Conservation (phyloP, 2,113 vertebrate species). For the Neofelis nebulosa region DNA sequence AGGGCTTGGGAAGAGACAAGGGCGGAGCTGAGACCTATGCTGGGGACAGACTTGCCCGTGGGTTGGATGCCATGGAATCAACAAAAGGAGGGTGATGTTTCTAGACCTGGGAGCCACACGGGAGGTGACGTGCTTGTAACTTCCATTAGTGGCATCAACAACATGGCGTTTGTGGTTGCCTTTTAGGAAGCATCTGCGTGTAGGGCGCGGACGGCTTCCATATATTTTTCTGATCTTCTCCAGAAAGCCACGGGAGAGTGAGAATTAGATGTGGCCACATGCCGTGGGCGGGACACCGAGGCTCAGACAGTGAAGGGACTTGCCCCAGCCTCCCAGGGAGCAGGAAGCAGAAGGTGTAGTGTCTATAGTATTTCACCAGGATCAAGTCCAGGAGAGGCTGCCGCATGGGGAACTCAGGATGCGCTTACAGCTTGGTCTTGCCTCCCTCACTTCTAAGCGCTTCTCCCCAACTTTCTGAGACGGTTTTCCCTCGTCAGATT, state of each 20-base stretch:
- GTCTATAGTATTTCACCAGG: not conserved
- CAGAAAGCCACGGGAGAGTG: not conserved
- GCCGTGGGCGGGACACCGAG: not conserved
- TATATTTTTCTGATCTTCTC: not conserved
- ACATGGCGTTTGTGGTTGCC: not conserved
- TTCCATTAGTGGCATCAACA: accelerated
- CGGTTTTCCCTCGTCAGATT: not conserved
- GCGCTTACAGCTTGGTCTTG: not conserved
- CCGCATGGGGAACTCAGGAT: accelerated
- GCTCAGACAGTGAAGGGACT: not conserved
- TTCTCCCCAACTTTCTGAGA: not conserved
- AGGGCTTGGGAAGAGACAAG: not conserved
- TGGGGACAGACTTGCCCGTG: not conserved
- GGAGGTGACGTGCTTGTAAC: not conserved
- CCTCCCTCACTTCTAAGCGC: not conserved
- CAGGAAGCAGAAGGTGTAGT: not conserved
- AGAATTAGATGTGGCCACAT: too few species aligned
- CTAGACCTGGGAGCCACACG: not conserved
- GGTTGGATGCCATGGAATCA: not conserved
- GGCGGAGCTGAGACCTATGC: not conserved
- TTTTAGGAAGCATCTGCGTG: not conserved
- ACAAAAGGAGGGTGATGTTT: not conserved
- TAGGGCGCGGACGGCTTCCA: not conserved
- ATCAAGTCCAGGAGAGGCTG: not conserved
- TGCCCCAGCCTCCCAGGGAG: not conserved